Percentiles rank a stretch among this genome's conserved stretches.
Evolutionary conservation across 2,888 invertebrate species (phyloP).

Genomic region (Lymantria monacha): DNA sequence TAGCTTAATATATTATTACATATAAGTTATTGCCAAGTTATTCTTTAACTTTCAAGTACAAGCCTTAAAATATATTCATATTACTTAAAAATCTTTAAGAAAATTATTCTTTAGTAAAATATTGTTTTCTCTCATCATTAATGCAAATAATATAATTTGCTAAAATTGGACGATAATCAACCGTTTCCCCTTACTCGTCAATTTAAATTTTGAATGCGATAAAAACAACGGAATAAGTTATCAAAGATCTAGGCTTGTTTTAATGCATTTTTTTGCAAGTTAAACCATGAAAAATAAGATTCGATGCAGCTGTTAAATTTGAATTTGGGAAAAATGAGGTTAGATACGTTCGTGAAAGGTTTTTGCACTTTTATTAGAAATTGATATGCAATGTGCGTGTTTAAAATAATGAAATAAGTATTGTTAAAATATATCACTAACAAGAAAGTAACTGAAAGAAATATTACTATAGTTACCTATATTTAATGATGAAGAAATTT

Average conservation of each 20-base stretch:
- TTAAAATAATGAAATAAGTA: background rate
- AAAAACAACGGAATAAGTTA: slow-evolving; percentile 26
- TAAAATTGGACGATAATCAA: slow-evolving; percentile 13
- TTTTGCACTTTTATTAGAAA: slow-evolving; percentile 4
- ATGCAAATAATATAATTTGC: slow-evolving; percentile 16
- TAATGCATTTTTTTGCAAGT: slow-evolving; percentile 25
- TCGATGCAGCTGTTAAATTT: slow-evolving; percentile 18
- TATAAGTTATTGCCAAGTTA: too few species aligned
- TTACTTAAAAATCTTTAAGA: too few species aligned
- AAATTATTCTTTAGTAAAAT: too few species aligned
- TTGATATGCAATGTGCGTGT: background rate
- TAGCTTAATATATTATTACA: too few species aligned
- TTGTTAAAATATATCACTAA: background rate
- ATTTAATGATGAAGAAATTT: too few species aligned
- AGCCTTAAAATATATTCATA: too few species aligned
- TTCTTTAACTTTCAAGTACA: too few species aligned
- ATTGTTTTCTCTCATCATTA: too few species aligned
- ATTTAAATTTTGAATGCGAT: slow-evolving; percentile 9
- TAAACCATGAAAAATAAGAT: slow-evolving; percentile 26
- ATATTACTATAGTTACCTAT: background rate
- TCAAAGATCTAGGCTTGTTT: slow-evolving; percentile 20
- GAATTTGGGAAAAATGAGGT: slow-evolving; percentile 20
- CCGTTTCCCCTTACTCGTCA: slow-evolving; percentile 8
- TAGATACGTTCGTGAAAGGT: slow-evolving; percentile 16
- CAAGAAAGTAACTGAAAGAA: background rate